A percentile compares a stretch with the other conserved stretches of the same genome.
Evolutionary conservation across 2,888 invertebrate genomes (phyloP).

Genomic region (Leistus spinibarbis): DNA sequence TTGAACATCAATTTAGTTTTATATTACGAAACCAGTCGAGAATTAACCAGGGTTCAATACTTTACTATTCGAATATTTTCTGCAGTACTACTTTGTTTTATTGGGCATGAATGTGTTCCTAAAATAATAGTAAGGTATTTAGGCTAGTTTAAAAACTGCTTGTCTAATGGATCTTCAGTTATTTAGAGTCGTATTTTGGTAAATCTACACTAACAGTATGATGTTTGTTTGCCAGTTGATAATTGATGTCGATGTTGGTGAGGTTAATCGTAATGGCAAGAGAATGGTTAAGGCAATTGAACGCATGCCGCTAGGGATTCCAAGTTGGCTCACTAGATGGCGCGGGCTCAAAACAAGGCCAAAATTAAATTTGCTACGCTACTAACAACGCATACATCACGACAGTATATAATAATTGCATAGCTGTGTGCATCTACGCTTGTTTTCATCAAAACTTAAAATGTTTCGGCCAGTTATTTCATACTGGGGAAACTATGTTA

Average conservation of each 20-base stretch:
- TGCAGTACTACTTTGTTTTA: too few species aligned
- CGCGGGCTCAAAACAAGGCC: background rate
- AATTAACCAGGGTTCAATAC: too few species aligned
- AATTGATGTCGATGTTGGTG: background rate
- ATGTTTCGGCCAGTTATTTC: background rate
- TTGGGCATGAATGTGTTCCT: too few species aligned
- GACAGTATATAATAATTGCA: background rate
- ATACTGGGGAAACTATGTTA: background rate
- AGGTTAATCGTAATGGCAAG: constrained; percentile 5
- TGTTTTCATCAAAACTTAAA: background rate
- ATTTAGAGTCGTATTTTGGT: too few species aligned
- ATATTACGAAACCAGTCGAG: too few species aligned
- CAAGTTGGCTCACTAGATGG: background rate
- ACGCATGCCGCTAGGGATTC: background rate
- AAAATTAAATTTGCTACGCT: background rate
- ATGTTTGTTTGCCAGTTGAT: background rate
- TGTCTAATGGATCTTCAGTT: too few species aligned
- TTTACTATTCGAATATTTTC: too few species aligned
- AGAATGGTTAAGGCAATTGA: constrained; percentile 8
- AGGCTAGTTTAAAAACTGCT: too few species aligned
- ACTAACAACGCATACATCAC: background rate
- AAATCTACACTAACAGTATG: background rate
- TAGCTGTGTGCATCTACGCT: background rate
- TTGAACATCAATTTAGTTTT: too few species aligned
- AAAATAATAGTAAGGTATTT: too few species aligned